phyloP scores from a whole-genome alignment of 2,888 invertebrate genomes.

The Oxystoma pomonae region DNA sequence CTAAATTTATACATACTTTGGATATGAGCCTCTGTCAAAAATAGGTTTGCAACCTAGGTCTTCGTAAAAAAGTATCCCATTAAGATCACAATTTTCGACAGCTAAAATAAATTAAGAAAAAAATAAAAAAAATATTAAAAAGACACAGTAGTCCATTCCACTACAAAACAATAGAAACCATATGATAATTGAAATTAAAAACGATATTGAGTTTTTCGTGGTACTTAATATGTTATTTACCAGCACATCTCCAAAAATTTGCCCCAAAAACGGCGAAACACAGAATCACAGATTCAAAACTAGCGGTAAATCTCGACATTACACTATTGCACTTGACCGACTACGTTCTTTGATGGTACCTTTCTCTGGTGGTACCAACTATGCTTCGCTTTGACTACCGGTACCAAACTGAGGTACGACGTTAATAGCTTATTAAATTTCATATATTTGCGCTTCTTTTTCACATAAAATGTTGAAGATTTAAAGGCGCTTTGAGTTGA shows the following conservation, averaged over 20 bases:
- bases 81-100: conserved; percentile 24
- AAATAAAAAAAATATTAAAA: no score
- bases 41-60: conserved; percentile 26
- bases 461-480: no score
- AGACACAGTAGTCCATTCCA: no score
- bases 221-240: not conserved
- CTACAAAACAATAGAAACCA: no score
- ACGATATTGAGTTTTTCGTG: no score
- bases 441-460: not conserved
- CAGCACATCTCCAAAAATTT: not conserved
- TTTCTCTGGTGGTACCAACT: not conserved
- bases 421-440: not conserved
- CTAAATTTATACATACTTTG: not conserved
- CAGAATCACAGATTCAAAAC: not conserved
- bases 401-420: not conserved
- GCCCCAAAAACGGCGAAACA: not conserved
- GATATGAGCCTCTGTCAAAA: conserved; percentile 9
- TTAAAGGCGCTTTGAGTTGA: not conserved
- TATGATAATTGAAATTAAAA: no score
- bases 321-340: not conserved
- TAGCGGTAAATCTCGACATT: not conserved
- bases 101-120: no score
- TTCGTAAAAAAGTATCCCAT: conserved; percentile 27
- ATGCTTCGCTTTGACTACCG: not conserved
- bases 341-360: not conserved